These are phyloP conservation scores for Dynastes grantii DNA, from an alignment of 2,888 invertebrate genomes.

Conservation along the genomic window DNA sequence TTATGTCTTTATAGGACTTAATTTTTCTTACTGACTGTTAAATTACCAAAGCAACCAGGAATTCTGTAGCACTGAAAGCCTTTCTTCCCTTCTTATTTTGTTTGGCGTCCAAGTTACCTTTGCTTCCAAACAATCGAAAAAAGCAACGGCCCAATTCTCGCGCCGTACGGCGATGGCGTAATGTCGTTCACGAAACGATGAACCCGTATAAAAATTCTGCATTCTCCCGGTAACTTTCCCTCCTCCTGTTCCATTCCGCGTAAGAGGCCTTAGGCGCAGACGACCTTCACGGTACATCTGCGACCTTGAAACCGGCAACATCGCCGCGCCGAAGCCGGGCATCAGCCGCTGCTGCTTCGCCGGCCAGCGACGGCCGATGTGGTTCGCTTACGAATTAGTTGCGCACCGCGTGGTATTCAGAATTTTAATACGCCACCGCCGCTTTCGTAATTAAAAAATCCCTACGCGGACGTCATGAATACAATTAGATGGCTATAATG, in stretches of 20 bases:
- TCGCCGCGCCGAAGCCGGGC: neutral
- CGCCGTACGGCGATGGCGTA: neutral
- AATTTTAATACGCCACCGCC: slow-evolving; percentile 51
- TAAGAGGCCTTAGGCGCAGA: slow-evolving; percentile 33
- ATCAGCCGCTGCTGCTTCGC: slow-evolving; percentile 25
- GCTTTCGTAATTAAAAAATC: slow-evolving; percentile 41
- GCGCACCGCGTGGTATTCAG: slow-evolving; percentile 50
- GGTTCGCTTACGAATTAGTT: slow-evolving; percentile 53
- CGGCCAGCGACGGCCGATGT: slow-evolving; percentile 9
- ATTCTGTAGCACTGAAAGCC: too few species aligned
- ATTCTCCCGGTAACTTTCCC: neutral
- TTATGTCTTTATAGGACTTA: too few species aligned
- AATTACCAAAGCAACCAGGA: too few species aligned
- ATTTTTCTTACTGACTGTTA: too few species aligned
- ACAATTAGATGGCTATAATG: slow-evolving; percentile 35
- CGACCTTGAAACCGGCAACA: slow-evolving; percentile 27
- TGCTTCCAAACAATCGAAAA: too few species aligned
- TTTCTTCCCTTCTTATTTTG: too few species aligned
- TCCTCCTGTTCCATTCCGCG: slow-evolving; percentile 7
- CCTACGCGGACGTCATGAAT: slow-evolving; percentile 28
- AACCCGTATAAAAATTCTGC: slow-evolving; percentile 22
- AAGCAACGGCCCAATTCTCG: too few species aligned
- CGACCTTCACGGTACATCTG: slow-evolving; percentile 43
- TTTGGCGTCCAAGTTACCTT: too few species aligned
- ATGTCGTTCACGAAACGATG: neutral